Percentiles rank a stretch among this genome's conserved stretches.
Conservation (phyloP, 2,797 vertebrate genomes). For the Triplophysa yarkandensis region DNA sequence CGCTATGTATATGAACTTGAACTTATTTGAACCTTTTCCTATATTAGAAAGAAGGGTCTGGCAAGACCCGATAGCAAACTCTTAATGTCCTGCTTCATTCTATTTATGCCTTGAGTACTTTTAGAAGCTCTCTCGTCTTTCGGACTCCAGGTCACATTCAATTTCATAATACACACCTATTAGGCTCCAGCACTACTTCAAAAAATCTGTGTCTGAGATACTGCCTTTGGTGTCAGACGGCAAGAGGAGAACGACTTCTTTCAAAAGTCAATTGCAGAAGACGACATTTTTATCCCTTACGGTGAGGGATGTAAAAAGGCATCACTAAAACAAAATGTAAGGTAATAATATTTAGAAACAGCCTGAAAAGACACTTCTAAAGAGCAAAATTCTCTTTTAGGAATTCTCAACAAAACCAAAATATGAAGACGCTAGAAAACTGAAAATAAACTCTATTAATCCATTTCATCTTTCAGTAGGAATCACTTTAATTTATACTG, state of each 20-base stretch:
- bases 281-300: constrained; percentile 16
- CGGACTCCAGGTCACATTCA: constrained; percentile 50
- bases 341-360: background rate
- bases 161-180: constrained; percentile 40
- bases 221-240: constrained; percentile 11
- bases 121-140: constrained; percentile 7
- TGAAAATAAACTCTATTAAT: too few species aligned
- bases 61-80: constrained; percentile 25
- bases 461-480: too few species aligned
- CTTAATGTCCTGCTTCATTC: constrained; percentile 6
- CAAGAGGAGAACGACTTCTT: constrained; percentile 15
- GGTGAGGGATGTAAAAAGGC: background rate
- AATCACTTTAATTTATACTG: too few species aligned
- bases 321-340: constrained; percentile 13
- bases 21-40: constrained; percentile 6
- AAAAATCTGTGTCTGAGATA: constrained; percentile 20
- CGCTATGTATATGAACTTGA: background rate
- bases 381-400: background rate
- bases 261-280: constrained; percentile 25
- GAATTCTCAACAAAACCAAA: too few species aligned
- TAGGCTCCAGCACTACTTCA: constrained; percentile 38
- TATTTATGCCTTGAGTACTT: constrained; percentile 16
- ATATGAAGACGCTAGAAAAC: too few species aligned
- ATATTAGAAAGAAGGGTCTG: background rate
- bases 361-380: background rate